Percentiles rank a stretch among this genome's conserved stretches.
These are phyloP conservation scores for Mus spretus DNA, from an alignment of 2,797 vertebrate species.

Conservation along the genomic window DNA sequence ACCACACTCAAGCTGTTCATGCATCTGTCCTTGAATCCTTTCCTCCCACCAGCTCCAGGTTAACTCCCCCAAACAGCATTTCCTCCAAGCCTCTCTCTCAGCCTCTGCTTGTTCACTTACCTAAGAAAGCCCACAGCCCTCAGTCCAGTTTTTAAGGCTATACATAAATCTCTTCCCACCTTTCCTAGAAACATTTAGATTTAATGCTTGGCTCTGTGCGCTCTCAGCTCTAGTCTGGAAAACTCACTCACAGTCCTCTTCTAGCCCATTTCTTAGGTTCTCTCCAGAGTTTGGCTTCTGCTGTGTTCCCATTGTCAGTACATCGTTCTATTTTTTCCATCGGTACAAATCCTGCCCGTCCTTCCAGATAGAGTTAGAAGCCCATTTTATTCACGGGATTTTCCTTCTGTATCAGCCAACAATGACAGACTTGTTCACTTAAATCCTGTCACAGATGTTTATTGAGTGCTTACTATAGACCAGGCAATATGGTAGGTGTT, in stretches of 20 bases:
- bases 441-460: neutral
- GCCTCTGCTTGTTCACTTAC: constrained; percentile 68
- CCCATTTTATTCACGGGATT: neutral
- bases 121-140: constrained; percentile 75
- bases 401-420: neutral
- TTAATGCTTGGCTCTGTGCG: constrained; percentile 30
- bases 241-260: constrained; percentile 16
- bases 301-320: neutral
- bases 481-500: neutral
- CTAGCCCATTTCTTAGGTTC: constrained; percentile 10
- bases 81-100: constrained; percentile 55
- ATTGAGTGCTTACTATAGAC: neutral
- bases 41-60: neutral
- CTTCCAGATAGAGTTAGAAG: constrained; percentile 46
- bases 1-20: neutral
- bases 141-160: constrained; percentile 58
- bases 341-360: constrained; percentile 4
- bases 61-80: constrained; percentile 50
- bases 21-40: constrained; percentile 7
- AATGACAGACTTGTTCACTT: neutral
- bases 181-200: constrained; percentile 56
- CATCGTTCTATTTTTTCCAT: neutral
- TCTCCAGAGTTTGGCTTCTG: constrained; percentile 22
- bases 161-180: constrained; percentile 78
- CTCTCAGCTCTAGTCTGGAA: constrained; percentile 42